phyloP scores from a whole-genome alignment of 2,113 vertebrate species.

The Mormyrus iriodes region DNA sequence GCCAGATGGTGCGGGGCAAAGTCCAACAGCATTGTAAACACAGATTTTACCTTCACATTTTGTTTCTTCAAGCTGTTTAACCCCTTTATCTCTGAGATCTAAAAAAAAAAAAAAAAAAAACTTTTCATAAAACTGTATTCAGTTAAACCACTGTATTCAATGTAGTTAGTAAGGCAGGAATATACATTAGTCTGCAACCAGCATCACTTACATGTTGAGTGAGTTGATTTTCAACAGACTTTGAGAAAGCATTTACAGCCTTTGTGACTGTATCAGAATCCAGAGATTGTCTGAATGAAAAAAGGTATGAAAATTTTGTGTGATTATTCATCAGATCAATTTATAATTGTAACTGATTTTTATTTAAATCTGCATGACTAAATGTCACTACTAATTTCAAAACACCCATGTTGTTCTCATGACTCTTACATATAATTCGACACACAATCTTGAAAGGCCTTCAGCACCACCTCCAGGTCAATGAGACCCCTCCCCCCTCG shows the following conservation, averaged over 20 bases:
- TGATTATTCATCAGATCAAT: not conserved
- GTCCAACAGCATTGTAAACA: not conserved
- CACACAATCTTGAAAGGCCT: constrained; percentile 55
- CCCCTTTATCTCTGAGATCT: constrained; percentile 58
- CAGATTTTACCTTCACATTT: constrained; percentile 70
- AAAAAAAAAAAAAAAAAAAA: not conserved
- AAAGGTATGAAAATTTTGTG: not conserved
- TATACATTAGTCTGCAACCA: not conserved
- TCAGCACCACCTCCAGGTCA: constrained; percentile 63
- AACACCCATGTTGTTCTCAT: not conserved
- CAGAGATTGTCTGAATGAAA: constrained; percentile 59
- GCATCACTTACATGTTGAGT: constrained; percentile 63
- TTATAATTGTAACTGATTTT: not conserved
- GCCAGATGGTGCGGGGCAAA: not conserved
- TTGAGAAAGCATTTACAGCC: constrained; percentile 59
- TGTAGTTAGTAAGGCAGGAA: not conserved
- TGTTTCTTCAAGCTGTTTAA: constrained; percentile 61
- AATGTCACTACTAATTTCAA: not conserved
- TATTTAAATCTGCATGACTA: not conserved
- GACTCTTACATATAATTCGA: constrained; percentile 59
- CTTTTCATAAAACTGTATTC: not conserved
- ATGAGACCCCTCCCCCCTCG: constrained; percentile 42
- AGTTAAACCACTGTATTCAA: not conserved
- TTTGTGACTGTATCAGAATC: constrained; percentile 54
- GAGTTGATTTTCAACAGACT: constrained; percentile 66